Evolutionary conservation across 2,888 invertebrate species (phyloP).

Genomic region (Dasysyrphus tricinctus): DNA sequence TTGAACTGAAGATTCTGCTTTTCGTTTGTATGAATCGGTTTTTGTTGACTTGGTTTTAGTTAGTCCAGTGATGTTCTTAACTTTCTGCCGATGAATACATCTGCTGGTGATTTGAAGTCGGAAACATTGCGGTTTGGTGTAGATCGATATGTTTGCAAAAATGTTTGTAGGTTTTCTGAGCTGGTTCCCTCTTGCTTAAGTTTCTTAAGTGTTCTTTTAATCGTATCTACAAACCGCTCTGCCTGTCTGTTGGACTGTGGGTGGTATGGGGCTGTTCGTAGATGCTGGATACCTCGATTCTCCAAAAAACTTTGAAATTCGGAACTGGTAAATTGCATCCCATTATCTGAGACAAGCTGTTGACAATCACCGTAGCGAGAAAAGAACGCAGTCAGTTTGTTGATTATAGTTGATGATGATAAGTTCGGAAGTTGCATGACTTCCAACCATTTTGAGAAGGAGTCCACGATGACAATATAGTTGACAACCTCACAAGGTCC

Average conservation of each 20-base stretch:
- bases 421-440: background rate
- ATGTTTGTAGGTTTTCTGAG: background rate
- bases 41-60: background rate
- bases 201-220: background rate
- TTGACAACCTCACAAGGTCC: background rate
- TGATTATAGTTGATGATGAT: background rate
- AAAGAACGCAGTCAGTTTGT: background rate
- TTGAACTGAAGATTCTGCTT: too few species aligned
- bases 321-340: background rate
- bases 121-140: background rate
- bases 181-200: background rate
- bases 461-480: background rate
- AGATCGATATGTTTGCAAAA: background rate
- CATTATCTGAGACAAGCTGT: background rate
- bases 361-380: background rate
- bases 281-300: background rate
- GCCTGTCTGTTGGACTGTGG: background rate
- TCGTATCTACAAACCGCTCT: background rate
- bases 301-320: too few species aligned
- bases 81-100: background rate
- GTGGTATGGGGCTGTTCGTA: background rate
- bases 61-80: background rate
- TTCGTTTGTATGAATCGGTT: too few species aligned
- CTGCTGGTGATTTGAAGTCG: background rate
- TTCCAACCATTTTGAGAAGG: slow-evolving; percentile 1